Evolutionary conservation across 37 sponge, comb jelly and placozoan genomes (phyloP).

Genomic region (Agelas oroides): DNA sequence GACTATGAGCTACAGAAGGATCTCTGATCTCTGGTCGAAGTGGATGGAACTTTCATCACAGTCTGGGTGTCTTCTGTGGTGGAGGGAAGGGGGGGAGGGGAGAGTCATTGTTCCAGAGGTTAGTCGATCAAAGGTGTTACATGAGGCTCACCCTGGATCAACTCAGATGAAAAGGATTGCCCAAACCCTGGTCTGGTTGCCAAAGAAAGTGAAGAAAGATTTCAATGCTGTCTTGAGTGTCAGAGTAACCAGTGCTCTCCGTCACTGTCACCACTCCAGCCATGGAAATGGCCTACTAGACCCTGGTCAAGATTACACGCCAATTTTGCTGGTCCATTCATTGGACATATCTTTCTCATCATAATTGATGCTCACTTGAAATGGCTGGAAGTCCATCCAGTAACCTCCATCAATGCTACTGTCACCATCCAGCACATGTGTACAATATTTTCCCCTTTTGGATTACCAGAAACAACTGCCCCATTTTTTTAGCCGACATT

Average conservation of each 20-base stretch:
- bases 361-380: slow-evolving; percentile 6
- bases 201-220: not conserved
- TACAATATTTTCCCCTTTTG: not conserved
- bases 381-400: slow-evolving; percentile 1
- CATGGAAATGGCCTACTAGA: slow-evolving; percentile 23
- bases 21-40: not conserved
- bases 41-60: slow-evolving; percentile 5
- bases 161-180: slow-evolving; percentile 20
- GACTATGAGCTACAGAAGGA: too few relatives aligned
- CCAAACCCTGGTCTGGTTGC: slow-evolving; percentile 22
- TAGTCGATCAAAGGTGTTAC: not conserved
- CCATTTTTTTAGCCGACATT: not conserved
- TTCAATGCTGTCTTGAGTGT: not conserved
- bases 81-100: too few relatives aligned
- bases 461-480: slow-evolving; percentile 6
- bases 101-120: slow-evolving; percentile 11
- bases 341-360: not conserved
- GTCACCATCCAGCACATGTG: not conserved
- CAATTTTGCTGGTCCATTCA: not conserved
- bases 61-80: slow-evolving; percentile 19
- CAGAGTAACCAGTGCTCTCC: not conserved
- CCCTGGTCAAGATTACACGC: slow-evolving; percentile 1
- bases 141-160: slow-evolving; percentile 2
- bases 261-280: not conserved
- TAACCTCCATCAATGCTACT: not conserved